Evolutionary conservation across 2,113 vertebrate genomes (phyloP).

Genomic region (Sterrhoptilus dennistouni): DNA sequence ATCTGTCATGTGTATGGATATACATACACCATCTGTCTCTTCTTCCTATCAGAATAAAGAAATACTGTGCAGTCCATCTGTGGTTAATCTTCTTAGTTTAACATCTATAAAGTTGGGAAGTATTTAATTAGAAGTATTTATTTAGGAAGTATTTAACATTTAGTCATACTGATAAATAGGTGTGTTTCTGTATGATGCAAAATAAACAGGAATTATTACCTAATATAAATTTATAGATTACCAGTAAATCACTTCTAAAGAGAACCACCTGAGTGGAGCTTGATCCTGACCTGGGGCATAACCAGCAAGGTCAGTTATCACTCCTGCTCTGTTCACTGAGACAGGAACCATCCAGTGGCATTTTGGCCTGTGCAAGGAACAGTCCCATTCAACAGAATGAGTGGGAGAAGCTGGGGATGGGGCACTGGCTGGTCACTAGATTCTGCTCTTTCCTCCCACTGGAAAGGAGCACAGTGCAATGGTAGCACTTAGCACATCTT

Average conservation of each 20-base stretch:
- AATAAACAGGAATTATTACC: fast-evolving
- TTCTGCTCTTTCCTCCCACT: not conserved
- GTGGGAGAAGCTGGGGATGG: not conserved
- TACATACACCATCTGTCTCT: not conserved
- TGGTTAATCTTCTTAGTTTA: not conserved
- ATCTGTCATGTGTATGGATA: not conserved
- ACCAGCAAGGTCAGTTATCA: not conserved
- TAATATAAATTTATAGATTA: not conserved
- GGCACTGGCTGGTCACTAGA: not conserved
- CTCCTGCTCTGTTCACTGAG: not conserved
- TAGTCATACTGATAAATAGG: not conserved
- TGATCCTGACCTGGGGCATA: not conserved
- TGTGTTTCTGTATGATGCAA: not conserved
- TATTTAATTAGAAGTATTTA: not conserved
- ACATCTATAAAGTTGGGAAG: not conserved
- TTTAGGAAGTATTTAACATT: not conserved
- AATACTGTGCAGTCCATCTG: not conserved
- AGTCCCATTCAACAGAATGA: not conserved
- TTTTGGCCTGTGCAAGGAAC: not conserved
- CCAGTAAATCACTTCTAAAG: not conserved
- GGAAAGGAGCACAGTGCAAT: not conserved
- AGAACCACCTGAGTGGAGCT: not conserved
- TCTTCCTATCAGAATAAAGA: not conserved
- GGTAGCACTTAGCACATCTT: not conserved
- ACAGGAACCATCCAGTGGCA: not conserved